Percentiles rank a stretch among this genome's conserved stretches.
Conservation (phyloP, 37 sponge, comb jelly and placozoan species). For the Halichondria panicea region DNA sequence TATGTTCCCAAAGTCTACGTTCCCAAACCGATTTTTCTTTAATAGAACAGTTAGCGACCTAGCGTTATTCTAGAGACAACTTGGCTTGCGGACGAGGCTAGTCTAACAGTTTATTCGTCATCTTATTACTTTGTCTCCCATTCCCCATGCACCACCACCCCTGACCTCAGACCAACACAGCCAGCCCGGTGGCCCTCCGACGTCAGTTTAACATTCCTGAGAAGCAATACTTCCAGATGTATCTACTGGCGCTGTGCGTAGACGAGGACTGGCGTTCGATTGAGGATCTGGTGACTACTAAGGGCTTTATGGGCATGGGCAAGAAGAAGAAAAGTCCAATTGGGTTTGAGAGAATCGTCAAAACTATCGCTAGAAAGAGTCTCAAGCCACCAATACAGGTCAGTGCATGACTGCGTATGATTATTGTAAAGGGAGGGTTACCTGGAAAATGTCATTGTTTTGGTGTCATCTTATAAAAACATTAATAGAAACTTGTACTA, state of each 20-base stretch:
- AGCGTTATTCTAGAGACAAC: no score
- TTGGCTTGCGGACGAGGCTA: no score
- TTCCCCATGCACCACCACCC: background rate
- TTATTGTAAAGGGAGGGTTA: no score
- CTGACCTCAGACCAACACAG: constrained; percentile 8
- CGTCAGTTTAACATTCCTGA: constrained; percentile 52
- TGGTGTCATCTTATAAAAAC: no score
- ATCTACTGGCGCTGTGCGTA: constrained; percentile 25
- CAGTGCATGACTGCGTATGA: no score
- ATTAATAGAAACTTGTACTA: no score
- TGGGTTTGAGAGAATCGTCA: constrained; percentile 58
- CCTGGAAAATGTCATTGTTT: no score
- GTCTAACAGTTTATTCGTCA: no score
- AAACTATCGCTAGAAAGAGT: constrained; percentile 7
- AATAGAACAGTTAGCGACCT: no score
- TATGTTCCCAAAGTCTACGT: no score
- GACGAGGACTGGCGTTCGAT: constrained; percentile 31
- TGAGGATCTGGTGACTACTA: constrained; percentile 55
- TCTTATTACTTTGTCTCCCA: background rate
- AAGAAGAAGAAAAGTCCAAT: constrained; percentile 68
- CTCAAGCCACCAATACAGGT: no score
- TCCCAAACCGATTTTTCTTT: no score
- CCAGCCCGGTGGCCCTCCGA: constrained; percentile 31
- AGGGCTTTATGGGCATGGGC: constrained; percentile 53
- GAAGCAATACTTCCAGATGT: constrained; percentile 51